phyloP scores from a whole-genome alignment of 2,888 invertebrate species.

The Hydraecia micacea region DNA sequence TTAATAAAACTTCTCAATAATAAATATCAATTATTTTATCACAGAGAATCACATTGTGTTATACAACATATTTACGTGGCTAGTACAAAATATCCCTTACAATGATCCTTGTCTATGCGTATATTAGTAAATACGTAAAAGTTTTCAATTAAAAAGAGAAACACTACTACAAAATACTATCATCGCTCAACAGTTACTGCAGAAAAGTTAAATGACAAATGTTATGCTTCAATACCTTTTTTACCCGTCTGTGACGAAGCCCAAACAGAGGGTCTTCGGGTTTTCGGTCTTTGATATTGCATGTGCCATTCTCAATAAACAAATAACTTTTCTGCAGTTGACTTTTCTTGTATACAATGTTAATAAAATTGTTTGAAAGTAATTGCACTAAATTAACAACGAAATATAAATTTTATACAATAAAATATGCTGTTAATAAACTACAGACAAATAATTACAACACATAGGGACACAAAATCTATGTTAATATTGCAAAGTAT shows the following conservation, averaged over 20 bases:
- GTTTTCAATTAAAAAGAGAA: conserved; percentile 74
- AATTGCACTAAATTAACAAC: conserved; percentile 80
- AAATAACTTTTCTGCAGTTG: conserved; percentile 45
- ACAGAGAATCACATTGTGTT: conserved; percentile 91
- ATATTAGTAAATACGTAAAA: conserved; percentile 72
- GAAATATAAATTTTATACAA: conserved; percentile 69
- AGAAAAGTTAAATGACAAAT: conserved; percentile 40
- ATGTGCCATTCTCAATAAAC: neutral
- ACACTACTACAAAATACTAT: conserved; percentile 82
- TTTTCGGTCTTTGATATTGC: neutral
- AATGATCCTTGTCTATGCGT: conserved; percentile 79
- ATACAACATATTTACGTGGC: conserved; percentile 89
- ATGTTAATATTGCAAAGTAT: conserved; percentile 65
- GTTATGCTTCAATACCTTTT: neutral
- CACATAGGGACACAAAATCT: conserved; percentile 57
- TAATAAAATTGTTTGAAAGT: conserved; percentile 65
- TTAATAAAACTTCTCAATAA: conserved; percentile 80
- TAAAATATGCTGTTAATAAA: conserved; percentile 68
- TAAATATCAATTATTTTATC: conserved; percentile 90
- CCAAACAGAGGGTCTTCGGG: neutral
- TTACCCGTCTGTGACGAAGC: neutral
- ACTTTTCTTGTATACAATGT: conserved; percentile 26
- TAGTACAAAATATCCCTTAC: conserved; percentile 88
- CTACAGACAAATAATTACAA: conserved; percentile 63
- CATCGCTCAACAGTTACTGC: conserved; percentile 71